Evolutionary conservation across 37 sponge, comb jelly and placozoan species (phyloP), one percentile per base, ranked within the genome.

Genomic region (Axinella damicornis): DNA sequence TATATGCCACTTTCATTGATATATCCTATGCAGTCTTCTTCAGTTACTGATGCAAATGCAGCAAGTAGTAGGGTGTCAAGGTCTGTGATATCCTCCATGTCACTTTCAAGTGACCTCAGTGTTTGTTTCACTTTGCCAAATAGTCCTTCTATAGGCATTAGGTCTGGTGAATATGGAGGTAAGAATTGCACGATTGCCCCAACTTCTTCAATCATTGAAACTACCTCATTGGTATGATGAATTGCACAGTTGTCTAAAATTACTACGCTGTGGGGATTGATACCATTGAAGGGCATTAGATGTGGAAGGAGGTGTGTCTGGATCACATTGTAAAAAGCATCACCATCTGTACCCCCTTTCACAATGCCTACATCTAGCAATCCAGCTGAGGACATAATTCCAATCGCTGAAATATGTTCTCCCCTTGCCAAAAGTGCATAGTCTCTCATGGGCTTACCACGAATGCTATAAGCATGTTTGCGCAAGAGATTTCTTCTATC

Each of bases 111-210:
- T n/a, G n/a, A n/a, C 33, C 34, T 65, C 34, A 81, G 58, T 13
- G 27, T 39, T 5, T 58, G 9, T 30, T 81, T 81, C 18, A 81
- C 82, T 32, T 81, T 81, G n/a, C 72, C 69, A 57, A 81, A 81
- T 12, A 72, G 31, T 57, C 57, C 72, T 53, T 81, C 82, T 25
- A 81, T 81, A 15, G 80, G 80, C 16, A 53, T 79, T 31, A 79
- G 52, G 56, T 79, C 80, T 28, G 80, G 80, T n/a, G 82, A 81
- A 40, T 81, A 81, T 21, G 82, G 82, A 17, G 82, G 82, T 4
- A 81, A 27, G 40, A 71, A 81, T 38, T 71, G 82, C 20, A 81
- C 82, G 6, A 81, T 34, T 32, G 40, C 82, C 39, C 82, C 82
- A 34, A 70, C 61, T 57, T 70, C 82, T 57, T 81, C 72, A 64